Conservation (phyloP, 2,797 vertebrate species). For the Scyliorhinus canicula region DNA sequence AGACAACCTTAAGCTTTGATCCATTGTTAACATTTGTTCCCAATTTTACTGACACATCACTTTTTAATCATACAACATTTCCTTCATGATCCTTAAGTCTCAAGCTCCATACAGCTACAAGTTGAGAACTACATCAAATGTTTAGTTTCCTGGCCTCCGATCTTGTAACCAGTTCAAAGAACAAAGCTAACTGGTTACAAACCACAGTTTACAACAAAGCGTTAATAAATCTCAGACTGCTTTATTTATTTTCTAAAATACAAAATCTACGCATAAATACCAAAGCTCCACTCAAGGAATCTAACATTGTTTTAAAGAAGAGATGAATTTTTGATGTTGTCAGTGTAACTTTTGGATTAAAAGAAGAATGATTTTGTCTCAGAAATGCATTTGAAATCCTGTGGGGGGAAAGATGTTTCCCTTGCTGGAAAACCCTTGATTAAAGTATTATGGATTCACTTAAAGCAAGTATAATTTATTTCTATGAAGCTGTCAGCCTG, state of each 20-base stretch:
- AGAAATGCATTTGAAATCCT: neutral
- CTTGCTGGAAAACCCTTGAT: neutral
- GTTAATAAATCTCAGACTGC: neutral
- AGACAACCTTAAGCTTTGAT: neutral
- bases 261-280: neutral
- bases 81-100: neutral
- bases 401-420: neutral
- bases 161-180: neutral
- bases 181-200: neutral
- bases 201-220: neutral
- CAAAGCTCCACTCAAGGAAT: neutral
- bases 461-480: neutral
- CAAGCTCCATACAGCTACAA: neutral
- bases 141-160: neutral
- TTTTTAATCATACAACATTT: neutral
- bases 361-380: neutral
- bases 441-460: neutral
- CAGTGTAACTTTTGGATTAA: neutral
- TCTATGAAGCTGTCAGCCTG: constrained; percentile 18
- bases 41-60: neutral
- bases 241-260: neutral
- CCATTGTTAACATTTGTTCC: neutral
- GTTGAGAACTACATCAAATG: neutral
- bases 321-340: neutral
- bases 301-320: neutral